phyloP scores from a whole-genome alignment of 2,113 vertebrate genomes.

The Pterophyllum scalare region DNA sequence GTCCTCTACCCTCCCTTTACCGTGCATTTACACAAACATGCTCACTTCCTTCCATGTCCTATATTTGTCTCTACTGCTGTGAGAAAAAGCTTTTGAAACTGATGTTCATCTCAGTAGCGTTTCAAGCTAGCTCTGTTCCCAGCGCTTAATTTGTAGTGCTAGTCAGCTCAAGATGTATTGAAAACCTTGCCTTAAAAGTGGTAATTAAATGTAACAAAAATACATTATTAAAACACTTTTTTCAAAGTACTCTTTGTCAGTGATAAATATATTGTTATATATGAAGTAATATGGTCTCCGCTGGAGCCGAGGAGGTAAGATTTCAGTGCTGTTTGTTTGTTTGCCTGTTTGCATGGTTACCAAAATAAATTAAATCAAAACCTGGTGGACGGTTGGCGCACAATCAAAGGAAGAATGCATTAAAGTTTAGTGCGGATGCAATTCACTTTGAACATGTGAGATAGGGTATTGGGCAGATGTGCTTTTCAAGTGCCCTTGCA shows the following conservation, averaged over 20 bases:
- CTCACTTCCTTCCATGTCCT: constrained; percentile 40
- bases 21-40: constrained; percentile 41
- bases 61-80: constrained; percentile 48
- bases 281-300: not conserved
- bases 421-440: not conserved
- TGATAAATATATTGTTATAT: not conserved
- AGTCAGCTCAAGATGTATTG: not conserved
- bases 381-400: not conserved
- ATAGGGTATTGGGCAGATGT: not conserved
- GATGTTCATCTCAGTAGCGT: not conserved
- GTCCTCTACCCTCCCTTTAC: constrained; percentile 37
- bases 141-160: not conserved
- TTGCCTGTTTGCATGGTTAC: not conserved
- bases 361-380: not conserved
- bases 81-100: constrained; percentile 25
- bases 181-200: not conserved
- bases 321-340: not conserved
- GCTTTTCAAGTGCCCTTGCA: not conserved
- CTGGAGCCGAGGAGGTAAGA: not conserved
- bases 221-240: not conserved
- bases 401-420: not conserved
- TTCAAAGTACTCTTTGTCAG: not conserved
- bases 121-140: not conserved
- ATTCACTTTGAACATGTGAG: too few species aligned
- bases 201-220: not conserved